Conservation (phyloP, 2,888 invertebrate species). For the Agrotis segetum region DNA sequence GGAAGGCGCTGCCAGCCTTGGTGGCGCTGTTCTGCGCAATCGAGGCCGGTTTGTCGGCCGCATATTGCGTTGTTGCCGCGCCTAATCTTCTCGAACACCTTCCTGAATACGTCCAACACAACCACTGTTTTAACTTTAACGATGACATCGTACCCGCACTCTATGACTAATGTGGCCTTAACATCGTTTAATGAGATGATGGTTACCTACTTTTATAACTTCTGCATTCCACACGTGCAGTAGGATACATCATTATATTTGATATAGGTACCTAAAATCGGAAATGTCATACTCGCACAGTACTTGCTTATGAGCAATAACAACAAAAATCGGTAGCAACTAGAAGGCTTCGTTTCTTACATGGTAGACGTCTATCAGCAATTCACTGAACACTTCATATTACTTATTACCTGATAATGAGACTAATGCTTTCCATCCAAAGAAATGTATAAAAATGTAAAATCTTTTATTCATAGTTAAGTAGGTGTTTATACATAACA, state of each 20-base stretch:
- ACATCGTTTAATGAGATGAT: slow-evolving; percentile 25
- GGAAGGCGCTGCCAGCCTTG: slow-evolving; percentile 89
- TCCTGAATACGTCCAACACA: slow-evolving; percentile 73
- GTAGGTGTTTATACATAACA: slow-evolving; percentile 26
- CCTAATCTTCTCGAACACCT: slow-evolving; percentile 83
- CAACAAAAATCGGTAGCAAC: background rate
- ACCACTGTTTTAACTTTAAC: slow-evolving; percentile 75
- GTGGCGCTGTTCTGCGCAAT: slow-evolving; percentile 89
- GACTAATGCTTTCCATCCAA: slow-evolving; percentile 21
- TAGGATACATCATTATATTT: background rate
- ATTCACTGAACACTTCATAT: background rate
- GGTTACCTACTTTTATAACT: slow-evolving; percentile 10
- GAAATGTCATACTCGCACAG: background rate
- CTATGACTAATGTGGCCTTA: slow-evolving; percentile 58
- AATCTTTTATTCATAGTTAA: slow-evolving; percentile 24
- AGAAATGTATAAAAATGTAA: slow-evolving; percentile 19
- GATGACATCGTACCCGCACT: slow-evolving; percentile 70
- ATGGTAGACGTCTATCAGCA: background rate
- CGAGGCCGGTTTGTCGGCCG: slow-evolving; percentile 87
- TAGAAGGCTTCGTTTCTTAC: background rate
- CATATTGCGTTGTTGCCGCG: slow-evolving; percentile 84
- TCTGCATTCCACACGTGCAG: slow-evolving; percentile 20
- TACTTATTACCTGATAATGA: background rate
- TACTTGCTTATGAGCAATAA: background rate
- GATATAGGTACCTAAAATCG: background rate